Base-by-base conservation (phyloP, 2,797 vertebrate genomes). In the Hydrocynus forskahlii region DNA sequence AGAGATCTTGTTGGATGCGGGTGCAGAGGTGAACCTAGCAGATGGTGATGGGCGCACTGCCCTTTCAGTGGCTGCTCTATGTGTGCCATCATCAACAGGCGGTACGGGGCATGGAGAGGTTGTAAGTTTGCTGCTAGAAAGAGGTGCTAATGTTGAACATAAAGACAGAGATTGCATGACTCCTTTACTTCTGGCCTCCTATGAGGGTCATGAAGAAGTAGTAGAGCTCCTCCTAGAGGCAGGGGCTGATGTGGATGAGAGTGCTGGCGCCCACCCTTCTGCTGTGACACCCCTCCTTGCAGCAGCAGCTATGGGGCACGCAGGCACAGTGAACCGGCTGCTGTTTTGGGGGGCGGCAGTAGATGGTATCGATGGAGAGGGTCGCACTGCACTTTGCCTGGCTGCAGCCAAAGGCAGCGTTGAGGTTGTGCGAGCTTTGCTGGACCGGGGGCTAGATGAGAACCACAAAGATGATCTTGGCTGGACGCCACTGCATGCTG, bases 391-490 rank as follows among this genome's bases (percentile, higher is more conserved):
- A 0, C 92, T 96, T 5, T 94, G 93, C 19, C 82, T 95, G 76
- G 94, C 95, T 25, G 94, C 95, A 0, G 93, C 93, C 0, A 92
- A 90, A 35, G 94, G 95, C 45, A 95, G 92, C 2, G 35, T 91
- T 2, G 93, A 94, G 50, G 93, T 95, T 19, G 95, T 95, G 0
- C 87, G 90, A 0, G 87, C 92, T 2, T 89, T 96, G 78, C 85
- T 96, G 72, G 92, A 94, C 60, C 89, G 95, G 67, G 95, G 96
- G 16, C 89, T 96, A 76, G 95, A 96, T 12, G 94, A 95, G 86
- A 96, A 95, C 86, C 95, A 95, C 84, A 93, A 94, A 75, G 96
- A 96, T n/a, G 92, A 94, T 64, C 83, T 95, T 7, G 96, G 95
- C 77, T 96, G 96, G 96, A 95, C 95, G 0, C 95, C 95, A 0